Conservation (phyloP, 2,888 invertebrate genomes). For the Lasius platythorax region DNA sequence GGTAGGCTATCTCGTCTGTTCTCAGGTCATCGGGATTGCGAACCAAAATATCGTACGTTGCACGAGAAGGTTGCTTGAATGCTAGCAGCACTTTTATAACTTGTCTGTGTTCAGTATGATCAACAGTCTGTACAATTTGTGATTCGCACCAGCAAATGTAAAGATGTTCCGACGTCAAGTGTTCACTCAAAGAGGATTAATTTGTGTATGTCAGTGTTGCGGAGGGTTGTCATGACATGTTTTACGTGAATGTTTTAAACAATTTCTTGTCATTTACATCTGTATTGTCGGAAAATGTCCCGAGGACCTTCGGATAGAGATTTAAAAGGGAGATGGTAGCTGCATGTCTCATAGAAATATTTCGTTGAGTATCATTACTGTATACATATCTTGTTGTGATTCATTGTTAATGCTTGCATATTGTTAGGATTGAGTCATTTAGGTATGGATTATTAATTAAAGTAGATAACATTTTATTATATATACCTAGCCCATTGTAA, state of each 20-base stretch:
- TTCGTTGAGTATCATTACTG: slow-evolving; percentile 84
- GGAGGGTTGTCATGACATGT: slow-evolving; percentile 4
- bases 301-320: slow-evolving; percentile 76
- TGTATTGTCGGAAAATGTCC: slow-evolving; percentile 54
- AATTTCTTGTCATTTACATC: background rate
- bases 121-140: slow-evolving; percentile 28
- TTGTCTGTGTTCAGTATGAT: slow-evolving; percentile 30
- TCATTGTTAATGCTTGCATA: slow-evolving; percentile 86
- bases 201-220: slow-evolving; percentile 5
- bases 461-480: slow-evolving; percentile 83
- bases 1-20: slow-evolving; percentile 72
- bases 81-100: slow-evolving; percentile 44
- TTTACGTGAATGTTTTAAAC: slow-evolving; percentile 6
- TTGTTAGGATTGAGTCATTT: slow-evolving; percentile 86
- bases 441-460: slow-evolving; percentile 86
- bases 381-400: slow-evolving; percentile 86
- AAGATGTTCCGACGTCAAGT: slow-evolving; percentile 12
- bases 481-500: slow-evolving; percentile 81
- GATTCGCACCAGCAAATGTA: slow-evolving; percentile 26
- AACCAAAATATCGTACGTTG: slow-evolving; percentile 35
- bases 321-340: slow-evolving; percentile 79
- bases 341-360: slow-evolving; percentile 83
- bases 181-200: background rate
- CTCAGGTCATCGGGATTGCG: slow-evolving; percentile 73
- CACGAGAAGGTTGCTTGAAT: slow-evolving; percentile 44